Base-by-base conservation (phyloP, 2,113 vertebrate species). In the Cyanistes caeruleus region DNA sequence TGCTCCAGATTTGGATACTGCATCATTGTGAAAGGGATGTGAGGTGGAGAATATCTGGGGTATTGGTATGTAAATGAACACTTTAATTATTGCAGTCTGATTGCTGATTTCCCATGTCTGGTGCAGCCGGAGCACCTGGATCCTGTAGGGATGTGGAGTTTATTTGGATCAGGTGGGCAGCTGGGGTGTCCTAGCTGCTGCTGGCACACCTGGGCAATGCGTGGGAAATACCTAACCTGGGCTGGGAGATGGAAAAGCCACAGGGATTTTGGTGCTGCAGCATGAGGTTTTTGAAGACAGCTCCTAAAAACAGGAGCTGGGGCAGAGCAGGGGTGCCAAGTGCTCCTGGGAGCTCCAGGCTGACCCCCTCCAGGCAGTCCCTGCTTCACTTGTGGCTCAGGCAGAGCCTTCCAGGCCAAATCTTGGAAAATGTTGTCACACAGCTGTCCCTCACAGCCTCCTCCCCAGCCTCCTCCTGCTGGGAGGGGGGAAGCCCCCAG, bases 381-480 rank as follows among this genome's bases (percentile, higher is more conserved):
- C 58, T 35, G 52, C 37, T 78, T 41, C 52, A 23, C 48, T 15
- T 17, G 35, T 60, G 49, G 43, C 3, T 1, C 25, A 20, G 44
- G 62, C 65, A 39, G 52, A 52, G 15, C 0, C 1, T 59, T 49
- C 56, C 49, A 6, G 30, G 52, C 30, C 43, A 10, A 25, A 4
- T 31, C 12, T 2, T 9, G 39, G 39, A 39, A 39, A 39, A 39
- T 39, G 39, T 39, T 22, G 33, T n/a, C 0, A 0, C 41, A 52
- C 27, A 43, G 52, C 12, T 39, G 75, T 73, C 74, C 49, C 2
- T 0, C 20, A 1, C 30, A 1, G 43, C 67, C 44, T 72, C 62
- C 31, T 46, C 19, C 39, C 48, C 0, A 0, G 10, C 59, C 43
- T 0, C 3, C 44, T 4, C 58, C 74, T 48, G 41, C 44, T 0